Conservation (phyloP, 2,113 vertebrate species). For the Oncorhynchus clarkii region DNA sequence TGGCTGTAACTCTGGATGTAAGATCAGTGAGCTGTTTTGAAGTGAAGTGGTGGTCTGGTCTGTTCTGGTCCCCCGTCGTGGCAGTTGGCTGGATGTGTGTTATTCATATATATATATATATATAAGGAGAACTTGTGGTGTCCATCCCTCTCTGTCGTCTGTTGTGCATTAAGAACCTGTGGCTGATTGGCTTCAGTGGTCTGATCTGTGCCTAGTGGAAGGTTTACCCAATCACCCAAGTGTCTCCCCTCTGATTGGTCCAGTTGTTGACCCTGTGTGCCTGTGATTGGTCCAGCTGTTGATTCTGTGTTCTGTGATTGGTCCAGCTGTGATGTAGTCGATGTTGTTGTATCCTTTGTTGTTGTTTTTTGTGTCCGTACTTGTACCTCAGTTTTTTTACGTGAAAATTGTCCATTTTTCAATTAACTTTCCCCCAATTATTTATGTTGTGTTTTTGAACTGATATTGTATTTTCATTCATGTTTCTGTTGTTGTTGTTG, state of each 20-base stretch:
- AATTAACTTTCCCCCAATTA: constrained; percentile 33
- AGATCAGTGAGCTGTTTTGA: constrained; percentile 67
- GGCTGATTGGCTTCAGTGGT: constrained; percentile 74
- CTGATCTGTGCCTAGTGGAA: constrained; percentile 15
- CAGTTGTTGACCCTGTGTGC: no score
- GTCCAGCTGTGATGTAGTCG: constrained; percentile 45
- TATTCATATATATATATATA: constrained; percentile 43
- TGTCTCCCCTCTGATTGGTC: constrained; percentile 30
- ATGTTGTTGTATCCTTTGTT: constrained; percentile 53
- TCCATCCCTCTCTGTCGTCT: constrained; percentile 47
- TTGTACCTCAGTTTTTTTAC: constrained; percentile 41
- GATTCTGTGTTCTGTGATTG: no score
- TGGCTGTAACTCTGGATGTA: constrained; percentile 70
- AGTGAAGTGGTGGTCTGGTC: constrained; percentile 25
- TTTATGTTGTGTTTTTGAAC: constrained; percentile 41
- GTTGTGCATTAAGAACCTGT: constrained; percentile 64
- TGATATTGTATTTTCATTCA: constrained; percentile 49
- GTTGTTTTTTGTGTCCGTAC: constrained; percentile 26
- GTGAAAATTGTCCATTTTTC: constrained; percentile 50
- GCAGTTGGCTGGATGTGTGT: constrained; percentile 54
- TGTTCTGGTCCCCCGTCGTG: not conserved
- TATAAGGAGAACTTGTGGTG: constrained; percentile 42
- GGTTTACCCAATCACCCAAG: constrained; percentile 10
- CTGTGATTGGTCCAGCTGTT: no score
- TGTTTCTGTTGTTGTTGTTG: constrained; percentile 35